Conservation (phyloP, 1,140 invertebrate genomes). For the Nebria ingens region DNA sequence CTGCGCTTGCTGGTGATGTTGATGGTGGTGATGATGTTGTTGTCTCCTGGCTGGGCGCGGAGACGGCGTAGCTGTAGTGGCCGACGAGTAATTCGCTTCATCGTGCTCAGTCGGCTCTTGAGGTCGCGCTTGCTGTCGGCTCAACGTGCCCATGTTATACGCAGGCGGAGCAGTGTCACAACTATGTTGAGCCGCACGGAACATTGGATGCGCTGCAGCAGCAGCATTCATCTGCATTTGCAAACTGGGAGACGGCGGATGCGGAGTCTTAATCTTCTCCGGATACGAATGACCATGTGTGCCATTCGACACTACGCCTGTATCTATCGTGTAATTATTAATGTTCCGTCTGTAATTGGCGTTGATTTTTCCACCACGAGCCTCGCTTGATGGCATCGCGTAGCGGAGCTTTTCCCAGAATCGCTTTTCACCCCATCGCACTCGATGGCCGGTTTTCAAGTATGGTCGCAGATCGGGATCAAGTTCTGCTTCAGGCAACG, state of each 20-base stretch:
- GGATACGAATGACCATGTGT: slow-evolving; percentile 39
- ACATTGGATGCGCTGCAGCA: slow-evolving; percentile 33
- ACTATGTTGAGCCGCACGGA: slow-evolving; percentile 31
- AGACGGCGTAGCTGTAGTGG: slow-evolving; percentile 50
- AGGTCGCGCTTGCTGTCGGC: slow-evolving; percentile 30
- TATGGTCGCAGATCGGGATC: slow-evolving; percentile 82
- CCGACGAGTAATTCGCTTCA: slow-evolving; percentile 50
- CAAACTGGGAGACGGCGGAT: slow-evolving; percentile 36
- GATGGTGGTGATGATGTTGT: slow-evolving; percentile 21
- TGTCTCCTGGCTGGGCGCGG: slow-evolving; percentile 48
- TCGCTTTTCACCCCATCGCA: slow-evolving; percentile 80
- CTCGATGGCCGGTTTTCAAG: slow-evolving; percentile 67
- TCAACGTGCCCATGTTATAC: slow-evolving; percentile 23
- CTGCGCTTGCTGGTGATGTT: slow-evolving; percentile 28
- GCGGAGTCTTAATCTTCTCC: slow-evolving; percentile 33
- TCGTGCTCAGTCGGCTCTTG: slow-evolving; percentile 40
- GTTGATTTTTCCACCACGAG: slow-evolving; percentile 49
- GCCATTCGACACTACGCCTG: slow-evolving; percentile 43
- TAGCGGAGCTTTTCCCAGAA: slow-evolving; percentile 88
- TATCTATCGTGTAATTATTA: slow-evolving; percentile 65
- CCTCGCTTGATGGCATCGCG: slow-evolving; percentile 66
- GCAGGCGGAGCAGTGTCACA: slow-evolving; percentile 37
- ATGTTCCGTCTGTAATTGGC: slow-evolving; percentile 60
- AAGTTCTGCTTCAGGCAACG: slow-evolving; percentile 64
- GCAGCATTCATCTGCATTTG: slow-evolving; percentile 24